Percentiles rank a stretch among this genome's conserved stretches.
phyloP scores from a whole-genome alignment of 2,113 vertebrate genomes.

The Struthidea cinerea region DNA sequence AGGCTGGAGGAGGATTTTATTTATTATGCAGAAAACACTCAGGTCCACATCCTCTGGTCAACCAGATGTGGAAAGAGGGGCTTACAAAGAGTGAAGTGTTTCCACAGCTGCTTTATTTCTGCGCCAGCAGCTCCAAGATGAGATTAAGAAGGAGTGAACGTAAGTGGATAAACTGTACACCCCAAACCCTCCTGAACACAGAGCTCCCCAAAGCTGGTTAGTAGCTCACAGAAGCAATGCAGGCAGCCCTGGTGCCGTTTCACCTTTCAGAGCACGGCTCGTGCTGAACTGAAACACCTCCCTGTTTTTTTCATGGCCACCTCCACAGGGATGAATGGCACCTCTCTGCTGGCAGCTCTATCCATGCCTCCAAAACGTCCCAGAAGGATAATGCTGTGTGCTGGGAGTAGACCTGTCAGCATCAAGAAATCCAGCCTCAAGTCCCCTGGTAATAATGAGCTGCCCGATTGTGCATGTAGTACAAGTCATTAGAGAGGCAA shows the following conservation, averaged over 20 bases:
- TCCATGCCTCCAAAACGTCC: background rate
- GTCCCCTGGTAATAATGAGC: conserved; percentile 41
- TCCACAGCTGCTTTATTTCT: background rate
- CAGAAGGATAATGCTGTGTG: background rate
- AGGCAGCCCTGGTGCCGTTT: background rate
- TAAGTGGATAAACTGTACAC: background rate
- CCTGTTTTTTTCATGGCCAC: background rate
- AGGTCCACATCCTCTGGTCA: background rate
- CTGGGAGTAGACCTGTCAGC: background rate
- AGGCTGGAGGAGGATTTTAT: background rate
- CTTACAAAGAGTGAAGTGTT: background rate
- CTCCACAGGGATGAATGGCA: background rate
- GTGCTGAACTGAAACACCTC: background rate
- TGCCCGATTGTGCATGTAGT: conserved; percentile 43
- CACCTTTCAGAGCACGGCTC: background rate
- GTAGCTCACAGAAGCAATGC: background rate
- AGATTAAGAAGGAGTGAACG: background rate
- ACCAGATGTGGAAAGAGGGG: background rate
- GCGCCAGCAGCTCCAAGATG: background rate
- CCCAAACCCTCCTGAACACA: background rate
- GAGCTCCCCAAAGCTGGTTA: background rate
- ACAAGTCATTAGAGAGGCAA: conserved; percentile 50
- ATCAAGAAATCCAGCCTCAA: background rate
- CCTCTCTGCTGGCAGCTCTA: background rate
- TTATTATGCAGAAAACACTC: background rate